Base-by-base conservation (phyloP, 64 coral and sea anemone genomes). In the Cladopsammia gracilis region DNA sequence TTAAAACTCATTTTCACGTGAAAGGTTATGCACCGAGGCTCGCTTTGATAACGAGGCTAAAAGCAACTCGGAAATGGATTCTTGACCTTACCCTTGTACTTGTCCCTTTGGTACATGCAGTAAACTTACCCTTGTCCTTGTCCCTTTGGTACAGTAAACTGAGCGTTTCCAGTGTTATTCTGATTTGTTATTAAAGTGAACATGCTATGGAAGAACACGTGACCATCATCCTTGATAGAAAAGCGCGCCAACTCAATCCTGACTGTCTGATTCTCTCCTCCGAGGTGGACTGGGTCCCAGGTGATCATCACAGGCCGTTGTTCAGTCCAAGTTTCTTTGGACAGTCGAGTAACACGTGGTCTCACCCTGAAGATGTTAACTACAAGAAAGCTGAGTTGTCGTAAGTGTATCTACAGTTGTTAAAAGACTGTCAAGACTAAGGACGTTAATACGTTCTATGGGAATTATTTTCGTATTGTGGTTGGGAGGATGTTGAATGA, bases 71-170 rank as follows among this genome's bases (percentile, higher is more conserved):
- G 34, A 34, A 34, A 34, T 34, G 34, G 34, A 0, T 34, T 34
- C 34, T 34, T 34, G 34, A 34, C 34, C 34, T 34, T 19, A 78
- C 87, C 87, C 87, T 64, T 89, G 50, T 13, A 34, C 87, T 66
- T 77, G 13, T 19, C 87, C 73, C 25, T 71, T 10, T 51, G 73
- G 87, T 7, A 89, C n/a, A n/a, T n/a, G n/a, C 87, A 78, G n/a
- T 53, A 23, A 89, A 77, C 25, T 15, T n/a, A n/a, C n/a, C 87
- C 87, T 64, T 89, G 50, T 13, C 57, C 87, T 66, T 77, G 13
- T 19, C 87, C 73, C 25, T 71, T 10, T 51, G 73, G 87, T 7
- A 89, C 87, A 78, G n/a, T 53, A 23, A 89, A 77, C 25, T 15
- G n/a, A 67, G 48, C 15, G 2, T 59, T 14, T 14, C 87, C 87